Evolutionary conservation across 2,888 invertebrate genomes (phyloP).

Genomic region (Molorchus minor): DNA sequence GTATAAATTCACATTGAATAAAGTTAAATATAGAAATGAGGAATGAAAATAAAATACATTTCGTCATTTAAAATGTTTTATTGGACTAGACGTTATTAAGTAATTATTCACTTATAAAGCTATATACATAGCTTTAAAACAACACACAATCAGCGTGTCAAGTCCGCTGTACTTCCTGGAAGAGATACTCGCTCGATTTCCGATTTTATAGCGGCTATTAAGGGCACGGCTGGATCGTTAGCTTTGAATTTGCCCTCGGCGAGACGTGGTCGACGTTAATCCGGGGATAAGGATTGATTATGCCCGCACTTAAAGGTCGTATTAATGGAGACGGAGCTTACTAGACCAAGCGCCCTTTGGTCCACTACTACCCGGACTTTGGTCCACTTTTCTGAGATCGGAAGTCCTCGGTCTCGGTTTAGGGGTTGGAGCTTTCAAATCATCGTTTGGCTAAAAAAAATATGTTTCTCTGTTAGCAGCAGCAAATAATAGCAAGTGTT

Average conservation of each 20-base stretch:
- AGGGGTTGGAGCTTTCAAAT: constrained; percentile 41
- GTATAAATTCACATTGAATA: too few species aligned
- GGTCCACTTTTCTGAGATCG: constrained; percentile 48
- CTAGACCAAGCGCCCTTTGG: constrained; percentile 66
- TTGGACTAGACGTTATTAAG: constrained; percentile 18
- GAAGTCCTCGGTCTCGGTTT: constrained; percentile 59
- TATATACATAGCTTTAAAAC: constrained; percentile 1
- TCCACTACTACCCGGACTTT: constrained; percentile 56
- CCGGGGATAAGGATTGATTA: constrained; percentile 65
- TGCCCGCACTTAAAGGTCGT: constrained; percentile 73
- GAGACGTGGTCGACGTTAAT: constrained; percentile 66
- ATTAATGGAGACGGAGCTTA: constrained; percentile 64
- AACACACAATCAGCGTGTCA: constrained; percentile 41
- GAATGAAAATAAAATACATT: too few species aligned
- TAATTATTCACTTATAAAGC: too few species aligned
- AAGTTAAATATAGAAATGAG: too few species aligned
- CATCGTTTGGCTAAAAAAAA: constrained; percentile 43
- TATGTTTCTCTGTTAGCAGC: neutral
- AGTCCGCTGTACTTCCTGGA: constrained; percentile 59
- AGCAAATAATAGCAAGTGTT: neutral
- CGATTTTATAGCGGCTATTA: constrained; percentile 85
- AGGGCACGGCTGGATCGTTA: constrained; percentile 80
- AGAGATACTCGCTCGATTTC: constrained; percentile 66
- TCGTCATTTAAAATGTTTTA: constrained; percentile 6
- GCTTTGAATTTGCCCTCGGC: constrained; percentile 68